Evolutionary conservation across 2,888 invertebrate species (phyloP), one percentile per base, ranked within the genome.

Genomic region (Aphidius colemani): DNA sequence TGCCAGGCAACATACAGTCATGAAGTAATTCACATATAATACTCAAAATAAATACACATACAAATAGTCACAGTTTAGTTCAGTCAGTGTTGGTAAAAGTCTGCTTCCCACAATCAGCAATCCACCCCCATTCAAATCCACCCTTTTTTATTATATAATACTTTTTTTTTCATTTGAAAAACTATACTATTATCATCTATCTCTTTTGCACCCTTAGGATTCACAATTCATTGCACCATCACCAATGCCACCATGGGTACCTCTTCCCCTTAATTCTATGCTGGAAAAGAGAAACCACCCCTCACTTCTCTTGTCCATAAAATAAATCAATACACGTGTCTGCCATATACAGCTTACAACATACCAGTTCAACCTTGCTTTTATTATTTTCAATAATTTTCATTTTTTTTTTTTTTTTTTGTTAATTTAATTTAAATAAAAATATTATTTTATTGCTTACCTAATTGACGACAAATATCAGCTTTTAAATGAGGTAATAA

Each of bases 381-480:
- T 48, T 46, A 41, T 53, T 50, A 41, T 61, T 53, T 40, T 41
- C 45, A 30, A 5, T 30, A 30, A 30, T 48, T 57, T 8, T 8
- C 48, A 30, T 48, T 57, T 8, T 8, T 55, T 11, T 13, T 41
- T 49, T 53, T 18, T 10, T 45, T 18, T 45, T 9, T 44, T 43
- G 10, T 9, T 48, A 53, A 11, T 48, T 18, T 18, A 40, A 45
- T 53, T 46, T 55, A 41, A 53, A 46, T 46, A 8, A 41, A 18
- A 30, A 30, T 30, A 30, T 57, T 48, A 44, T 57, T 50, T n/a
- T 10, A 43, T 61, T 58, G 80, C 84, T 84, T 83, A 92, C 92
- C 98, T 83, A 98, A 85, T 84, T 98, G 98, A 75, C 96, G 88
- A 81, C 92, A 94, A 72, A 96, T 92, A 82, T 96, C 95, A 64